Conservation (phyloP, 2,797 vertebrate genomes). For the Anguilla pacifica region DNA sequence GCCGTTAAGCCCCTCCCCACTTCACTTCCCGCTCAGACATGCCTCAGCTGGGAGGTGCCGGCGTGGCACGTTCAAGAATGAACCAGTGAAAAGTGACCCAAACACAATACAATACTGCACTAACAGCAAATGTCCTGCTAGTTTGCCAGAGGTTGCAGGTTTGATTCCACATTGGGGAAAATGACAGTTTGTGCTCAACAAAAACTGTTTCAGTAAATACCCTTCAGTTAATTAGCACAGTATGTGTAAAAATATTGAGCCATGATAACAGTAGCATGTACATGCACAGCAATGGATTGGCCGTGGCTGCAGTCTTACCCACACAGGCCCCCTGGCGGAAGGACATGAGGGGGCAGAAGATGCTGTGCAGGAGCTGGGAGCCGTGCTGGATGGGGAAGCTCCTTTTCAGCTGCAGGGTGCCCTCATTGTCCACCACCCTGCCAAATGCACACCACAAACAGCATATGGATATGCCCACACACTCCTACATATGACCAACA, state of each 20-base stretch:
- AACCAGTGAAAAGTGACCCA: neutral
- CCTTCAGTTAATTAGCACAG: neutral
- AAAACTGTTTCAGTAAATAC: neutral
- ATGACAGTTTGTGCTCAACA: neutral
- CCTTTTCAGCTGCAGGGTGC: constrained; percentile 87
- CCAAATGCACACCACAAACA: neutral
- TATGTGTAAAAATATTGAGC: neutral
- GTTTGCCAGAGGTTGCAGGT: no score
- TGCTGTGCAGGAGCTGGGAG: constrained; percentile 85
- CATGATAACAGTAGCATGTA: neutral
- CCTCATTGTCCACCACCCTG: constrained; percentile 92
- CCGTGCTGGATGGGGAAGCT: constrained; percentile 89
- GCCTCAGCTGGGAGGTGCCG: no score
- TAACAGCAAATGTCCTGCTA: neutral
- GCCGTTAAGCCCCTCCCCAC: neutral
- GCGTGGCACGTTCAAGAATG: neutral
- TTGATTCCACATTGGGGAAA: neutral
- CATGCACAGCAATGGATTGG: no score
- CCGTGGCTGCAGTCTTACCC: constrained; percentile 69
- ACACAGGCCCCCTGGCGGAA: constrained; percentile 94
- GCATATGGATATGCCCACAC: neutral
- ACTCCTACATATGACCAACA: neutral
- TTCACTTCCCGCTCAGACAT: no score
- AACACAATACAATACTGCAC: neutral
- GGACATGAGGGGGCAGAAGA: constrained; percentile 97